Evolutionary conservation across 2,113 vertebrate genomes (phyloP).

Genomic region (Megaptera novaeangliae): DNA sequence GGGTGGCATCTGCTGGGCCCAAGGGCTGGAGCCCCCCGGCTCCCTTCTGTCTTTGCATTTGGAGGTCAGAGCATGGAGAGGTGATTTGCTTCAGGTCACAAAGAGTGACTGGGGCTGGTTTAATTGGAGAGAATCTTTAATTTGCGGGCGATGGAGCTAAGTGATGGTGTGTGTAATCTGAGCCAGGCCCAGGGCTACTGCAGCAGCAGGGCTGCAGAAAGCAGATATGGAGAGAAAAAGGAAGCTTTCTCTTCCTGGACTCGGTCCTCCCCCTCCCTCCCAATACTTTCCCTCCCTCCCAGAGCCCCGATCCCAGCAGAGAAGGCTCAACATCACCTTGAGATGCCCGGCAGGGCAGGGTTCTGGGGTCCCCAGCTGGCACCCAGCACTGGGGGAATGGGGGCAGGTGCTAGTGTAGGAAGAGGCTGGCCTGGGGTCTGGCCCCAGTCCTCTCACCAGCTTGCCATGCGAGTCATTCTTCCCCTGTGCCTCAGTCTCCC

Average conservation of each 20-base stretch:
- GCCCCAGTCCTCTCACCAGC: neutral
- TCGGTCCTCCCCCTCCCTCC: neutral
- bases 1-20: neutral
- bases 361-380: neutral
- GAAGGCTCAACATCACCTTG: neutral
- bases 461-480: neutral
- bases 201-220: neutral
- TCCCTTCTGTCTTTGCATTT: neutral
- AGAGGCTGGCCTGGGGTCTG: neutral
- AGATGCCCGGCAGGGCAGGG: neutral
- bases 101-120: neutral
- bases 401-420: neutral
- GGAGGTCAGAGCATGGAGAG: neutral
- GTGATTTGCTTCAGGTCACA: neutral
- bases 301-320: neutral
- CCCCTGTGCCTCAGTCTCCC: neutral
- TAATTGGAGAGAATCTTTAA: slow-evolving; percentile 50
- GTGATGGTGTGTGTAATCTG: slow-evolving; percentile 2
- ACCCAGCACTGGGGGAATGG: fast-evolving
- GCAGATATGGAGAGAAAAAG: neutral
- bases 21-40: neutral
- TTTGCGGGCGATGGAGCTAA: neutral
- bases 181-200: slow-evolving; percentile 9
- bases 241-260: neutral
- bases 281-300: neutral